Evolutionary conservation across 2,888 invertebrate genomes (phyloP).

Genomic region (Mythimna loreyi): DNA sequence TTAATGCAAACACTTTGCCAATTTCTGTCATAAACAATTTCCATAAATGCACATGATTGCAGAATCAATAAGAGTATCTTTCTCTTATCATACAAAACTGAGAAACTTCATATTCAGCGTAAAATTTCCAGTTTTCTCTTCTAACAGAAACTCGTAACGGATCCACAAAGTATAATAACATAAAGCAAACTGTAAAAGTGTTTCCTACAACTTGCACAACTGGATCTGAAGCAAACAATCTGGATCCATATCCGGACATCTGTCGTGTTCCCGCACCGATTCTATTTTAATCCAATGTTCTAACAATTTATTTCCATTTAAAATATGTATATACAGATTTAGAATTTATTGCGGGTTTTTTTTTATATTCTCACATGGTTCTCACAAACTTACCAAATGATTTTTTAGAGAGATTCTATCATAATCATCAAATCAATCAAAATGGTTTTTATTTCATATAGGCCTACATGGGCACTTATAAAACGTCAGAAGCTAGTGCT

Average conservation of each 20-base stretch:
- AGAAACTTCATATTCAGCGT: background rate
- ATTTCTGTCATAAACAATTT: no score
- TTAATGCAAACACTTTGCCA: no score
- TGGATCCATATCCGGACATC: constrained; percentile 34
- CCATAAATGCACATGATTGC: background rate
- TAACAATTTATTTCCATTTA: constrained; percentile 30
- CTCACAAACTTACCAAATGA: background rate
- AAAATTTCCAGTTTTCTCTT: constrained; percentile 2
- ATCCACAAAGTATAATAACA: constrained; percentile 13
- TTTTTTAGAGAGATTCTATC: background rate
- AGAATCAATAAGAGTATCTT: background rate
- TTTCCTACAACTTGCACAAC: constrained; percentile 22
- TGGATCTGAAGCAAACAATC: constrained; percentile 41
- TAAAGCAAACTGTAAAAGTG: constrained; percentile 40
- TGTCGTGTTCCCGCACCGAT: constrained; percentile 22
- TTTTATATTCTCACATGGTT: no score
- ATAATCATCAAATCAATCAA: no score
- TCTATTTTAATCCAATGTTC: constrained; percentile 42
- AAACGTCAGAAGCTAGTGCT: no score
- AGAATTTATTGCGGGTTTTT: no score
- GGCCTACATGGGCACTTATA: no score
- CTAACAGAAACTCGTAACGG: constrained; percentile 10
- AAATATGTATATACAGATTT: background rate
- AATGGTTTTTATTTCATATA: no score
- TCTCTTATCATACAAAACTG: background rate